Evolutionary conservation across 2,797 vertebrate species (phyloP).

Genomic region (Oceanodroma leucorhoa): DNA sequence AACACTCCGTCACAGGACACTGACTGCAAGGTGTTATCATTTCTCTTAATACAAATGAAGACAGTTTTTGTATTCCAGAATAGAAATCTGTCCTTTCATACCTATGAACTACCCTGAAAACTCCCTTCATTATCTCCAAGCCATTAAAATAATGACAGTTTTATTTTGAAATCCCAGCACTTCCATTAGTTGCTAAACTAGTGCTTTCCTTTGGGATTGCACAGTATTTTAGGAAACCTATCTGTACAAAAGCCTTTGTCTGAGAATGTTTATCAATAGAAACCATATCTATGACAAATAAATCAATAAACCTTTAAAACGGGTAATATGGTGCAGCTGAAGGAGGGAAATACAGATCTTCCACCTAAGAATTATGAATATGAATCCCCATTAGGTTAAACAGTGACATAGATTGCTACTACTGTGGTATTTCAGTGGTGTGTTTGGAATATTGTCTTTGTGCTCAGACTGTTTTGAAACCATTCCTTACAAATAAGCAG

Average conservation of each 20-base stretch:
- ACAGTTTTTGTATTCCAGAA: not conserved
- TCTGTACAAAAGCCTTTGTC: not conserved
- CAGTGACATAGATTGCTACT: not conserved
- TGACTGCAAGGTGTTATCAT: not conserved
- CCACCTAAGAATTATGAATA: not conserved
- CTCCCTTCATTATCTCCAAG: not conserved
- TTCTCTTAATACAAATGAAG: not conserved
- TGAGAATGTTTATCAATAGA: not conserved
- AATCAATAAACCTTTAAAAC: not conserved
- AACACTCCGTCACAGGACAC: accelerated
- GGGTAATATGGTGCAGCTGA: not conserved
- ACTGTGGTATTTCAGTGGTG: not conserved
- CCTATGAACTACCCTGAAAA: not conserved
- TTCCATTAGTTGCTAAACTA: not conserved
- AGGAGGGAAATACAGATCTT: not conserved
- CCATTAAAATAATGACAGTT: not conserved
- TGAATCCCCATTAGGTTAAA: not conserved
- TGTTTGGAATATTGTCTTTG: not conserved
- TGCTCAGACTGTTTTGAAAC: not conserved
- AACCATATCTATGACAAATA: not conserved
- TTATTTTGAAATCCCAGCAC: not conserved
- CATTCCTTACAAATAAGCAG: not conserved
- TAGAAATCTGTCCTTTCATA: not conserved
- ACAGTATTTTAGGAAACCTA: not conserved
- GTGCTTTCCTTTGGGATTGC: not conserved